Evolutionary conservation across 2,113 vertebrate species (phyloP).

Genomic region (Thermophis baileyi): DNA sequence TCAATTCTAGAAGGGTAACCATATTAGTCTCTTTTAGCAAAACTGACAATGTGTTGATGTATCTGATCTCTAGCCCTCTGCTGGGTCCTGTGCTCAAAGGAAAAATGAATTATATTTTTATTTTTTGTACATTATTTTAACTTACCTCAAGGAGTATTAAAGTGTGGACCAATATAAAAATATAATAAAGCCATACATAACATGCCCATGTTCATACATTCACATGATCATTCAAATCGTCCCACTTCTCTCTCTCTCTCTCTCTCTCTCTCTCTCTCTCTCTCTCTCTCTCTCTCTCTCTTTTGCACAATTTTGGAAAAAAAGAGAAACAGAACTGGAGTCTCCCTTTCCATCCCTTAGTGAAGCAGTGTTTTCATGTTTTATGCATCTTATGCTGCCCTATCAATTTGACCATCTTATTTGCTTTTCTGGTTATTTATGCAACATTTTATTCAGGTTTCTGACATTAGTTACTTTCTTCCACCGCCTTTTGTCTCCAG

Average conservation of each 20-base stretch:
- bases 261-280: too few species aligned
- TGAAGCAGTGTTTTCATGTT: background rate
- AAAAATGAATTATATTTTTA: background rate
- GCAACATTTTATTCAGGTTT: background rate
- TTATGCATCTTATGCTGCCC: background rate
- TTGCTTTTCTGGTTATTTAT: conserved; percentile 10
- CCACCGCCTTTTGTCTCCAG: conserved; percentile 12
- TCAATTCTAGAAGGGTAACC: background rate
- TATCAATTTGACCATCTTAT: conserved; percentile 1
- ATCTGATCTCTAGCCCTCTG: background rate
- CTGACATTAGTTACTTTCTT: conserved; percentile 15
- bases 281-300: background rate
- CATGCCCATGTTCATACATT: background rate
- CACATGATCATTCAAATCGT: background rate
- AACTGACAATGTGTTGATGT: background rate
- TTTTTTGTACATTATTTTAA: background rate
- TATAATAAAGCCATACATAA: background rate
- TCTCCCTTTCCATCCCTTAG: background rate
- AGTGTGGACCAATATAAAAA: background rate
- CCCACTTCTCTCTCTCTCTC: background rate
- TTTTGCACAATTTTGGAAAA: background rate
- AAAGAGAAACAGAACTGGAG: background rate
- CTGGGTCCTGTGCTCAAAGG: background rate
- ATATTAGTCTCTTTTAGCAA: background rate
- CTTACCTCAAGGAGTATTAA: background rate